Evolutionary conservation across 2,113 vertebrate species (phyloP).

Genomic region (Muntiacus muntjak): DNA sequence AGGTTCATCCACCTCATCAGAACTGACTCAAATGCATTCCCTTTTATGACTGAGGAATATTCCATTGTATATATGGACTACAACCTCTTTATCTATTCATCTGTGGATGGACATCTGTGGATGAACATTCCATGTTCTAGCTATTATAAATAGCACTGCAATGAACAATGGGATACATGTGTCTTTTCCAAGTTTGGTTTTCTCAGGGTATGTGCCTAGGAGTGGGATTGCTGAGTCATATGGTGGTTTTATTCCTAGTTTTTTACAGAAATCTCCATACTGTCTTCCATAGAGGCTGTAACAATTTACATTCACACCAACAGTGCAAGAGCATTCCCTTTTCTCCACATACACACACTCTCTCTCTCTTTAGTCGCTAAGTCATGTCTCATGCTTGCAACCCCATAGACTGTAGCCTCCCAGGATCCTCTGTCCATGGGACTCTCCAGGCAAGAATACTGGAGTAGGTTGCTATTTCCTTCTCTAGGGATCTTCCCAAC

Average conservation of each 20-base stretch:
- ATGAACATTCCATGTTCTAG: neutral
- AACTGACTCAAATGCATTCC: neutral
- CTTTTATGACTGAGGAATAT: neutral
- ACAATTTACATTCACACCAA: neutral
- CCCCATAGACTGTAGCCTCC: too few species aligned
- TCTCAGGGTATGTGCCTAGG: neutral
- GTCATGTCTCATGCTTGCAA: neutral
- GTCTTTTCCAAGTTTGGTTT: neutral
- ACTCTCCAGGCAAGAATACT: neutral
- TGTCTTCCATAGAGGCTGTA: neutral
- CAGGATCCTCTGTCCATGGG: neutral
- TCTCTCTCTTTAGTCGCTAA: too few species aligned
- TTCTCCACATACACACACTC: neutral
- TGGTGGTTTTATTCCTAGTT: neutral
- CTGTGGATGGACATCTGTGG: neutral
- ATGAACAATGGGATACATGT: neutral
- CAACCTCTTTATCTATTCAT: neutral
- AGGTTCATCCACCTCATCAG: neutral
- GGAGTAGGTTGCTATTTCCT: neutral
- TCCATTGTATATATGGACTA: neutral
- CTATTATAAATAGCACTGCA: neutral
- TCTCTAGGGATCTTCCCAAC: neutral
- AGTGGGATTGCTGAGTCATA: neutral
- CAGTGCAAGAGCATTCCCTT: neutral
- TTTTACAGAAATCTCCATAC: neutral